Percentiles rank a stretch among this genome's conserved stretches.
phyloP scores from a whole-genome alignment of 2,113 vertebrate species.

The Platichthys flesus region DNA sequence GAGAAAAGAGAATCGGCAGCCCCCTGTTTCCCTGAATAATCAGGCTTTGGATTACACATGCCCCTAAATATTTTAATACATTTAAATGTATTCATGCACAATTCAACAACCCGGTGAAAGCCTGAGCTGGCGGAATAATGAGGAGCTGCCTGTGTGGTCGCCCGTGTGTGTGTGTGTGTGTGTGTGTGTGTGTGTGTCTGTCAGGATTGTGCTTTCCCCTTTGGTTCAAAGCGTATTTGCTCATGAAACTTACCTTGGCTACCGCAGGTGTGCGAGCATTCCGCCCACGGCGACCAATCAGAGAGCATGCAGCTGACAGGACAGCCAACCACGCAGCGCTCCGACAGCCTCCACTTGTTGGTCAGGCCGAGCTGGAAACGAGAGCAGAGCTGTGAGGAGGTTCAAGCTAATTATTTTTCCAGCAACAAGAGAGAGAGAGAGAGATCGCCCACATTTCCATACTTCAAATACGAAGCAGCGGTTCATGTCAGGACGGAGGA shows the following conservation, averaged over 20 bases:
- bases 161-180: too few species aligned
- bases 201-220: constrained; percentile 12
- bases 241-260: constrained; percentile 82
- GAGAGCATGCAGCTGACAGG: constrained; percentile 91
- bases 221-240: constrained; percentile 16
- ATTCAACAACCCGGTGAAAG: constrained; percentile 43
- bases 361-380: constrained; percentile 82
- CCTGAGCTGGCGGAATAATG: constrained; percentile 55
- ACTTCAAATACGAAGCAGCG: constrained; percentile 2
- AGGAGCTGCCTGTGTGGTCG: constrained; percentile 30
- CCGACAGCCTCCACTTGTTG: constrained; percentile 79
- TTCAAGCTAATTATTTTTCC: constrained; percentile 33
- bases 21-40: constrained; percentile 41
- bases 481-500: constrained; percentile 32
- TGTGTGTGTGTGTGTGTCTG: constrained; percentile 13
- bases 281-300: constrained; percentile 91
- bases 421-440: constrained; percentile 9
- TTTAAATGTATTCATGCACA: constrained; percentile 73
- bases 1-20: neutral
- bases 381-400: constrained; percentile 32
- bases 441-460: constrained; percentile 23
- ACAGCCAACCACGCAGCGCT: constrained; percentile 87
- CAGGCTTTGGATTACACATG: constrained; percentile 43
- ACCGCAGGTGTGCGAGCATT: constrained; percentile 92
- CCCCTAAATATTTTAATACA: constrained; percentile 67